These are phyloP conservation scores for Naja naja DNA, from an alignment of 2,113 vertebrate genomes.

Conservation along the genomic window DNA sequence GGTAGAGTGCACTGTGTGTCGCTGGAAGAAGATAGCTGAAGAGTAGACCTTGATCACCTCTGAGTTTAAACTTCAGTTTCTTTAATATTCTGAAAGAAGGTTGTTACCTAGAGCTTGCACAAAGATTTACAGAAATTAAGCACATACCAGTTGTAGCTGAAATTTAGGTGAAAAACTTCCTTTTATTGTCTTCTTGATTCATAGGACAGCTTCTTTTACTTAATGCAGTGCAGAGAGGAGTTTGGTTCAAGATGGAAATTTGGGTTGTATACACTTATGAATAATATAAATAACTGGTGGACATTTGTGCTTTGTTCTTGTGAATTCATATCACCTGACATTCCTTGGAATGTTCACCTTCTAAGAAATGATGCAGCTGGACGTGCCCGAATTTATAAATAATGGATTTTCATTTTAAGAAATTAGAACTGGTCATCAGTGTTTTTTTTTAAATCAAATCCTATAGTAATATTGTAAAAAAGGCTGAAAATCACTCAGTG, in stretches of 20 bases:
- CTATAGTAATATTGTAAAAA: slow-evolving; percentile 58
- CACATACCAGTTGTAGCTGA: slow-evolving; percentile 46
- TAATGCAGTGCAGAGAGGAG: slow-evolving; percentile 62
- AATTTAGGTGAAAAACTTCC: slow-evolving; percentile 50
- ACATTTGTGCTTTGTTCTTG: slow-evolving; percentile 67
- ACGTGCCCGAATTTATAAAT: slow-evolving; percentile 66
- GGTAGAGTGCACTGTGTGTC: slow-evolving; percentile 52
- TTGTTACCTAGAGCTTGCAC: slow-evolving; percentile 52
- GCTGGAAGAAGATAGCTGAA: slow-evolving; percentile 56
- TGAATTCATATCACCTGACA: slow-evolving; percentile 61
- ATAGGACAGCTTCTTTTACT: slow-evolving; percentile 58
- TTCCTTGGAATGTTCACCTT: slow-evolving; percentile 62
- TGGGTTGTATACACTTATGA: slow-evolving; percentile 45
- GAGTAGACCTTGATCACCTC: slow-evolving; percentile 53
- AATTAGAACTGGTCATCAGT: slow-evolving; percentile 46
- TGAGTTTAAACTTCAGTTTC: slow-evolving; percentile 60
- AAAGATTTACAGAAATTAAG: slow-evolving; percentile 61
- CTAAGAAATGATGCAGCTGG: slow-evolving; percentile 63
- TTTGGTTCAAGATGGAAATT: slow-evolving; percentile 56
- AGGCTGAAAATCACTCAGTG: slow-evolving; percentile 54
- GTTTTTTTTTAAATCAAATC: slow-evolving; percentile 54
- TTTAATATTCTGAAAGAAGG: slow-evolving; percentile 58
- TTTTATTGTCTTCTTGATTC: slow-evolving; percentile 55
- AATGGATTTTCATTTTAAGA: slow-evolving; percentile 55
- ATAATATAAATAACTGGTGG: slow-evolving; percentile 61